Evolutionary conservation across 2,888 invertebrate species (phyloP).

Genomic region (Platynereis dumerilii): DNA sequence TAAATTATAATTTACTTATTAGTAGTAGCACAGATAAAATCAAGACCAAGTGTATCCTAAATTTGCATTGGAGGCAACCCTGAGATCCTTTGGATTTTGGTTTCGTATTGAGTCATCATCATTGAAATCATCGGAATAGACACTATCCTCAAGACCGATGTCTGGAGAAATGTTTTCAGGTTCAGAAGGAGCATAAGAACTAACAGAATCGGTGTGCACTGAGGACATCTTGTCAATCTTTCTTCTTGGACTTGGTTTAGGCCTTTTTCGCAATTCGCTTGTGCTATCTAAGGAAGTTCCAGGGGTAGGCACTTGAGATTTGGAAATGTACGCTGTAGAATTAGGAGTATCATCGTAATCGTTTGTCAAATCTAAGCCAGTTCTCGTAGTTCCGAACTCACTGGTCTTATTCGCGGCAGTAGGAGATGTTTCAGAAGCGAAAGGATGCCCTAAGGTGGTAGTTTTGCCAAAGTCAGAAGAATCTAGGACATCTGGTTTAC

Average conservation of each 20-base stretch:
- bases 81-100: background rate
- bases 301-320: conserved; percentile 15
- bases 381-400: too few species aligned
- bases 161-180: conserved; percentile 33
- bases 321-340: conserved; percentile 18
- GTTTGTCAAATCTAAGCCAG: too few species aligned
- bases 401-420: too few species aligned
- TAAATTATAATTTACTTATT: too few species aligned
- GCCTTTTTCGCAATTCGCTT: conserved; percentile 6
- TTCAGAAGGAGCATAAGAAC: conserved; percentile 56
- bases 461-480: too few species aligned
- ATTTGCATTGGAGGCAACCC: background rate
- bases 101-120: background rate
- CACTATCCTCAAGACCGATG: background rate
- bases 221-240: conserved; percentile 14
- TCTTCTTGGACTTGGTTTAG: conserved; percentile 15
- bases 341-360: background rate
- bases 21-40: background rate
- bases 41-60: conserved; percentile 6
- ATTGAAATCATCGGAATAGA: background rate
- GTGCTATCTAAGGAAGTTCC: conserved; percentile 1
- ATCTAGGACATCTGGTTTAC: too few species aligned
- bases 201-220: conserved; percentile 56
- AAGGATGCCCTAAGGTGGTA: too few species aligned
- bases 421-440: too few species aligned